Conservation (phyloP, 2,797 vertebrate genomes). For the Spondyliosoma cantharus region DNA sequence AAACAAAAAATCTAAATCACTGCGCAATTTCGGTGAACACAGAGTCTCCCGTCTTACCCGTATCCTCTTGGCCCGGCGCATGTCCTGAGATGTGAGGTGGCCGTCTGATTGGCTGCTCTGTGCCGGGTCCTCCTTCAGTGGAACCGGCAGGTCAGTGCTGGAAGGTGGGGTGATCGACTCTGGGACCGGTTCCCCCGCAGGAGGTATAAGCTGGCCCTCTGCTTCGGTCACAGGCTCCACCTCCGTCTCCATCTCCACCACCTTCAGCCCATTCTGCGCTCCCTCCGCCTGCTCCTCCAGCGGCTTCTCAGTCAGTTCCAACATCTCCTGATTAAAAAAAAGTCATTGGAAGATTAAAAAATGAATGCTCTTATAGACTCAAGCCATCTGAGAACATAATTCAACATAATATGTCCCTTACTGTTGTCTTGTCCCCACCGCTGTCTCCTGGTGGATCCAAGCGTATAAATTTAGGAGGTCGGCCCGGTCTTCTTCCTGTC, state of each 20-base stretch:
- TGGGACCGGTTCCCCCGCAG: constrained; percentile 54
- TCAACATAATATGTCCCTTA: constrained; percentile 63
- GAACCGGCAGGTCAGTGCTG: constrained; percentile 51
- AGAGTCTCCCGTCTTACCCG: constrained; percentile 67
- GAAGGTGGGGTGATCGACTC: constrained; percentile 61
- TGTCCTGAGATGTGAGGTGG: constrained; percentile 91
- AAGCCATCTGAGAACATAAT: no score
- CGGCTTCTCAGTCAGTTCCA: constrained; percentile 88
- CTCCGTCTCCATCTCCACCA: constrained; percentile 81
- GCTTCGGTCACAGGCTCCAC: constrained; percentile 54
- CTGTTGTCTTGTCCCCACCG: constrained; percentile 88
- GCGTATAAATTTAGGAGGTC: constrained; percentile 94
- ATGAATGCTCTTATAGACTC: neutral
- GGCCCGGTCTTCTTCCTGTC: constrained; percentile 90
- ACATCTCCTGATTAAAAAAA: constrained; percentile 85
- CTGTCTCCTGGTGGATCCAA: constrained; percentile 87
- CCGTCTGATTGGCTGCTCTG: constrained; percentile 79
- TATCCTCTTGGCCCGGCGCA: constrained; percentile 95
- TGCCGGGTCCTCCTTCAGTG: constrained; percentile 84
- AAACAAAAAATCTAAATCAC: constrained; percentile 28
- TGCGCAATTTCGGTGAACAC: neutral
- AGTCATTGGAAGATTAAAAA: neutral
- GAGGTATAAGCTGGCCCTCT: constrained; percentile 62
- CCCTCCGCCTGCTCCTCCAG: constrained; percentile 85
- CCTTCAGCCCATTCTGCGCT: constrained; percentile 90